Conservation (phyloP, 2,797 vertebrate genomes). For the Cichlasoma orientale region DNA sequence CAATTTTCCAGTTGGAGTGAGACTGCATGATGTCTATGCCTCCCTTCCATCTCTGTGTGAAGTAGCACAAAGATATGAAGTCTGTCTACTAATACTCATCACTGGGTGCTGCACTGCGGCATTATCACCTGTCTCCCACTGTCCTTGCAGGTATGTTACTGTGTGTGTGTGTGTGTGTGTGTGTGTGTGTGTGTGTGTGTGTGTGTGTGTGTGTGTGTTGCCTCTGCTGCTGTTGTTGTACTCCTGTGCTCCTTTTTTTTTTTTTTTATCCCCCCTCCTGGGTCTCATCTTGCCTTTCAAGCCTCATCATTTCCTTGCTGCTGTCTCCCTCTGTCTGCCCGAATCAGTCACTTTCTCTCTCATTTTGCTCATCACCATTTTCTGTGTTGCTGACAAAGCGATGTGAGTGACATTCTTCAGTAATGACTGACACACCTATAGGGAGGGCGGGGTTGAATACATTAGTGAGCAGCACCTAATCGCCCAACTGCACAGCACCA, state of each 20-base stretch:
- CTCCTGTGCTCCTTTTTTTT: neutral
- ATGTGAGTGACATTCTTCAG: conserved; percentile 12
- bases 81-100: neutral
- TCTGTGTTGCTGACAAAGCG: conserved; percentile 46
- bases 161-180: conserved; percentile 12
- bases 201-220: conserved; percentile 18
- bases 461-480: neutral
- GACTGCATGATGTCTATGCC: neutral
- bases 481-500: neutral
- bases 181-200: conserved; percentile 1
- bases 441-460: conserved; percentile 15
- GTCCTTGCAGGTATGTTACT: neutral
- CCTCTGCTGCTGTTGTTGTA: conserved; percentile 22
- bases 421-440: conserved; percentile 45
- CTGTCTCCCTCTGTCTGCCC: conserved; percentile 4
- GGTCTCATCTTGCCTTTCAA: conserved; percentile 28
- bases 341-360: conserved; percentile 15
- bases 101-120: conserved; percentile 51
- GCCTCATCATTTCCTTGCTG: neutral
- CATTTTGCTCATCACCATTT: conserved; percentile 6
- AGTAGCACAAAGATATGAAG: conserved; percentile 18
- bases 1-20: conserved; percentile 28
- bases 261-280: conserved; percentile 18
- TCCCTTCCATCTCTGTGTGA: conserved; percentile 3
- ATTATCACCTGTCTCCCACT: conserved; percentile 23